phyloP scores from a whole-genome alignment of 2,888 invertebrate species.

The Disparrhopalites patrizii region DNA sequence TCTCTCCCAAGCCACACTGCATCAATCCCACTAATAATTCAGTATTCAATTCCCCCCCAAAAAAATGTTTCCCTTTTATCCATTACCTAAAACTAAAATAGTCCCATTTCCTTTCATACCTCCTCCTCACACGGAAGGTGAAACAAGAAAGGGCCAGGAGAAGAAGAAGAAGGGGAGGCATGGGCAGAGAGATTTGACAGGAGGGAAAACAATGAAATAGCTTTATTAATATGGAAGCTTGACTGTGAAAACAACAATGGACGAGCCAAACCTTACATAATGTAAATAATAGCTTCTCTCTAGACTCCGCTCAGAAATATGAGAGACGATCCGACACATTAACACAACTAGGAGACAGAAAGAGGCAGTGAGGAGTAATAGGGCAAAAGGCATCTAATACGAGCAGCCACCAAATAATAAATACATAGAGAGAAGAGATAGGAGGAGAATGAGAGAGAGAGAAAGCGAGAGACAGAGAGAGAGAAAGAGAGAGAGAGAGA shows the following conservation, averaged over 20 bases:
- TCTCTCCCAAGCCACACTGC: too few species aligned
- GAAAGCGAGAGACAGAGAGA: too few species aligned
- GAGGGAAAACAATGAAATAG: constrained; percentile 15
- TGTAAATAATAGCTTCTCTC: constrained; percentile 14
- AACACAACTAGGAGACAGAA: too few species aligned
- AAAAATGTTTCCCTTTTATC: too few species aligned
- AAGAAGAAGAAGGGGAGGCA: neutral
- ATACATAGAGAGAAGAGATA: constrained; percentile 9
- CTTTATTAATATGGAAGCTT: constrained; percentile 12
- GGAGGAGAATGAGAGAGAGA: too few species aligned
- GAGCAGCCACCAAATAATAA: neutral
- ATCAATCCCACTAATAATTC: too few species aligned
- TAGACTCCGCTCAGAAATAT: neutral
- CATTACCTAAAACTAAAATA: too few species aligned
- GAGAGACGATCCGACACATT: too few species aligned
- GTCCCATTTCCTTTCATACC: too few species aligned
- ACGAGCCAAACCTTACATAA: constrained; percentile 23
- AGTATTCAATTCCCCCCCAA: too few species aligned
- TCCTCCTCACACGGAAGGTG: neutral
- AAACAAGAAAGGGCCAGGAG: neutral
- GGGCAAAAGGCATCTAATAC: neutral
- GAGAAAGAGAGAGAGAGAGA: too few species aligned
- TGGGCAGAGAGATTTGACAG: constrained; percentile 4
- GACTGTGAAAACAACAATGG: constrained; percentile 17
- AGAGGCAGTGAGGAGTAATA: neutral